Base-by-base conservation (phyloP, 2,113 vertebrate species). In the Delphinapterus leucas region DNA sequence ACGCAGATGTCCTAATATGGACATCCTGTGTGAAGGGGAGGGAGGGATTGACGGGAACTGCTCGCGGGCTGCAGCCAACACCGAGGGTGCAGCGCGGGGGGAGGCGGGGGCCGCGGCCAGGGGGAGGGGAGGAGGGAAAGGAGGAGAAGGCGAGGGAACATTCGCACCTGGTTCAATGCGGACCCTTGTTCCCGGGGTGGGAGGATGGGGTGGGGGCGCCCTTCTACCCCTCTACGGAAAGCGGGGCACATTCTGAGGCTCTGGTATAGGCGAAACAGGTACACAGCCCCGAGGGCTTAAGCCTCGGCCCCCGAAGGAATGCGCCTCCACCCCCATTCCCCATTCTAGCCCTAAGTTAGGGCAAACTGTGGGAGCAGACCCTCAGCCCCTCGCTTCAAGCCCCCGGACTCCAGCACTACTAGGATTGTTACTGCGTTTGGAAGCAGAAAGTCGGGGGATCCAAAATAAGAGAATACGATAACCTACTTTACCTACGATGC, bases 1-100 rank as follows among this genome's bases (percentile, higher is more conserved):
- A 99, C 99, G 99, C 98, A 99, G 98, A 98, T 99, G 98, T 98
- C 99, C 99, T 99, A 98, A 99, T 99, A 99, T 98, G 99, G 99
- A 98, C 98, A 99, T 99, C 98, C 98, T 99, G 98, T 98, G 97
- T 86, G 96, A 93, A 55, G 82, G 67, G 77, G 93, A 97, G 98
- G 98, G 98, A 84, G 98, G 98, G 97, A 98, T 97, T 98, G 98
- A 98, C 98, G 98, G 98, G 98, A 99, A 99, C 97, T 95, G 98
- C 98, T 98, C 82, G 61, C 98, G 4, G 97, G 98, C 98, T 97
- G 98, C 93, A 98, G 98, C 98, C 99, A 99, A 98, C 95, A 53
- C 93, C 4, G 2, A 90, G 96, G 97, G 98, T 98, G 98, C 98
- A 95, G 97, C 92, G 97, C 91, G 60, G 97, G 95, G 96, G 79